These are phyloP conservation scores for Aldabrachelys gigantea DNA, from an alignment of 2,113 vertebrate genomes.

Conservation along the genomic window DNA sequence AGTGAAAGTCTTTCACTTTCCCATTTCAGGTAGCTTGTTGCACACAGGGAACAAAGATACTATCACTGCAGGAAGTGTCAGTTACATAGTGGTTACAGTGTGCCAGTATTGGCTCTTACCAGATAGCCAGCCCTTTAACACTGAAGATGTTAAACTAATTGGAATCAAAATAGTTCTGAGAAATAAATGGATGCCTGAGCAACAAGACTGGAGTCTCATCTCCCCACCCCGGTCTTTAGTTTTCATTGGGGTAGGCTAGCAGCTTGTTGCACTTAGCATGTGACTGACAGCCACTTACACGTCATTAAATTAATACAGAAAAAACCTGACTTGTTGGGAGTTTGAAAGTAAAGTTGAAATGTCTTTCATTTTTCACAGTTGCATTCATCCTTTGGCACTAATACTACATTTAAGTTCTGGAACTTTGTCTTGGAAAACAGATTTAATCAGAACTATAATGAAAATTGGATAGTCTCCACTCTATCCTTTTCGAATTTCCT, in stretches of 20 bases:
- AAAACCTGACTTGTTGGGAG: neutral
- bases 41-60: neutral
- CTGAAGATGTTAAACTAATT: neutral
- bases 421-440: neutral
- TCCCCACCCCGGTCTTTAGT: neutral
- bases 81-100: neutral
- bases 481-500: neutral
- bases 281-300: neutral
- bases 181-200: neutral
- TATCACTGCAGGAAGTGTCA: neutral
- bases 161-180: neutral
- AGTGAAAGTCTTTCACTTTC: neutral
- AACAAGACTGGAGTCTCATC: neutral
- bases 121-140: neutral
- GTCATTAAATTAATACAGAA: neutral
- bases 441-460: constrained; percentile 2
- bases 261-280: neutral
- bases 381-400: neutral
- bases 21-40: neutral
- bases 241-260: neutral
- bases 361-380: neutral
- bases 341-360: neutral
- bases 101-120: neutral
- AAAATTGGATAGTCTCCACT: constrained; percentile 15
- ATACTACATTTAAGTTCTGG: neutral